phyloP scores from a whole-genome alignment of 2,113 vertebrate genomes.

The Amazona guildingii region DNA sequence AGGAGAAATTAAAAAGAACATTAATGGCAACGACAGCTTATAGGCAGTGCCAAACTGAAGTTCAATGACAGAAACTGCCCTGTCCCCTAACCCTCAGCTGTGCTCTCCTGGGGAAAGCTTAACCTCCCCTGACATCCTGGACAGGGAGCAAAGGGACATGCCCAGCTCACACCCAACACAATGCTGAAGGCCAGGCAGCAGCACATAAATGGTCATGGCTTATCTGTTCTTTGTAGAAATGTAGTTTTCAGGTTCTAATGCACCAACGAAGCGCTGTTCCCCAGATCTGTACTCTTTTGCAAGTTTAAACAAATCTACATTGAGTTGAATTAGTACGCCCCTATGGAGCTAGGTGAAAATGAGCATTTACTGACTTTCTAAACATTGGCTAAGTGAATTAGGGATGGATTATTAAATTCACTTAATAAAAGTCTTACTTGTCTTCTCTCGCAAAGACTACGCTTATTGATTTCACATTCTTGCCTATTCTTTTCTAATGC shows the following conservation, averaged over 20 bases:
- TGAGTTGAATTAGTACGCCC: neutral
- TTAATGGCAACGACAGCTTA: neutral
- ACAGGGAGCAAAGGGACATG: accelerated
- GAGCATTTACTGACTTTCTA: neutral
- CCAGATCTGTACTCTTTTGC: neutral
- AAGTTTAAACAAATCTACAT: neutral
- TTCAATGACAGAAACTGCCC: neutral
- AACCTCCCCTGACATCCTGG: neutral
- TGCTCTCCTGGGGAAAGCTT: neutral
- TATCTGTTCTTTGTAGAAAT: neutral
- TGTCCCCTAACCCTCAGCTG: neutral
- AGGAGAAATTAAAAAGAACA: neutral
- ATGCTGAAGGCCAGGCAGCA: neutral
- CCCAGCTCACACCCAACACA: neutral
- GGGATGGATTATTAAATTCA: neutral
- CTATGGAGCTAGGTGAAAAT: neutral
- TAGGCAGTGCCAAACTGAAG: neutral
- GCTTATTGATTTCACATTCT: neutral
- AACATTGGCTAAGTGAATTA: neutral
- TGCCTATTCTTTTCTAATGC: neutral
- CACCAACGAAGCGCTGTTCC: neutral
- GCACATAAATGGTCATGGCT: neutral
- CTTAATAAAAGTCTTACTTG: neutral
- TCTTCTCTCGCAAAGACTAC: neutral
- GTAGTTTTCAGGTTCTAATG: neutral